Conservation (phyloP, 2,113 vertebrate genomes). For the Patagioenas fasciata region DNA sequence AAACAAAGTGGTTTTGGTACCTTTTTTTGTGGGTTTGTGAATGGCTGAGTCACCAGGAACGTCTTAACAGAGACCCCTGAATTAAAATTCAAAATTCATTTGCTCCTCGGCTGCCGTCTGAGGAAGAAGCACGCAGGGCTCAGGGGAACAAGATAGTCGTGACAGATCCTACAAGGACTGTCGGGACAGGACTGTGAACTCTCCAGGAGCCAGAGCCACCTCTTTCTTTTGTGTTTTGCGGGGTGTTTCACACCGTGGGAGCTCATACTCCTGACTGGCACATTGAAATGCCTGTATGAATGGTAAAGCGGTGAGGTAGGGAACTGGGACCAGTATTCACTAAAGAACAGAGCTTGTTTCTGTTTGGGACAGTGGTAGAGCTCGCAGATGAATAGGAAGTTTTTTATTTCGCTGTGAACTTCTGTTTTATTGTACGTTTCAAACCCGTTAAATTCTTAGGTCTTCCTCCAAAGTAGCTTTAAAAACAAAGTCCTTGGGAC, state of each 20-base stretch:
- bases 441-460: neutral
- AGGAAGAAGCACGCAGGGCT: neutral
- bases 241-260: neutral
- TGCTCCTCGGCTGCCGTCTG: neutral
- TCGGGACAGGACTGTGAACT: rapidly evolving
- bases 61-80: neutral
- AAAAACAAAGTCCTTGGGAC: constrained; percentile 47
- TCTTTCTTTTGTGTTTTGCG: neutral
- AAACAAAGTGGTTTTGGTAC: neutral
- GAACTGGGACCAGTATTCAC: neutral
- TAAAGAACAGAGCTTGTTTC: neutral
- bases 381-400: neutral
- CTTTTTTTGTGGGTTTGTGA: neutral
- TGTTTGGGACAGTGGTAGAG: neutral
- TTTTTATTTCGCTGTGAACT: neutral
- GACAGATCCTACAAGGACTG: rapidly evolving
- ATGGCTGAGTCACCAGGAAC: neutral
- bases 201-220: neutral
- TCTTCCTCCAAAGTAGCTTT: constrained; percentile 34
- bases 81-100: neutral
- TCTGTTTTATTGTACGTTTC: neutral
- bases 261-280: neutral
- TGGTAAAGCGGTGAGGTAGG: neutral
- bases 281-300: rapidly evolving
- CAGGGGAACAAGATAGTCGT: neutral